Evolutionary conservation across 2,888 invertebrate species (phyloP).

Genomic region (Aleiodes alternator): DNA sequence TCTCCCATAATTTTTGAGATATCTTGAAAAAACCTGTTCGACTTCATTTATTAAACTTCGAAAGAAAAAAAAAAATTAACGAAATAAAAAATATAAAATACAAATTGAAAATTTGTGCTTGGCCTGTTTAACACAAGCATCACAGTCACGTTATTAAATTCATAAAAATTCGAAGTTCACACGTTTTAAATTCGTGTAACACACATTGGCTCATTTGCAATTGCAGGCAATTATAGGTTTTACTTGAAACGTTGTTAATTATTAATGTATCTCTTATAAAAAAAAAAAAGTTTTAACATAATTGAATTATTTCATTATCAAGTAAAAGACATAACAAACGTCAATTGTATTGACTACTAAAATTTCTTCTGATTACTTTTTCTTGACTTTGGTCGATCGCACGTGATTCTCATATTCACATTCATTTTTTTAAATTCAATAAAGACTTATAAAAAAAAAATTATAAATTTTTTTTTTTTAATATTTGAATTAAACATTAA

Average conservation of each 20-base stretch:
- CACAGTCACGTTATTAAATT: constrained; percentile 55
- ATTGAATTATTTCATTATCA: background rate
- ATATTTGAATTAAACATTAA: background rate
- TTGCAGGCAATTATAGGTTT: constrained; percentile 37
- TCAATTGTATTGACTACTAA: constrained; percentile 14
- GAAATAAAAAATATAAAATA: constrained; percentile 2
- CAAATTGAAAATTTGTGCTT: constrained; percentile 45
- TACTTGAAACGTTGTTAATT: background rate
- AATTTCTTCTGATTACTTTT: background rate
- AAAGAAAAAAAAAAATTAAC: background rate
- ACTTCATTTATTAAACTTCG: background rate
- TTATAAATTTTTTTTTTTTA: background rate
- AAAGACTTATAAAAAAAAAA: background rate
- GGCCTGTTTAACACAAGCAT: constrained; percentile 52
- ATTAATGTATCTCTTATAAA: too few relatives aligned
- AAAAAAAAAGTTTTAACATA: too few relatives aligned
- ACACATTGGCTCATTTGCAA: constrained; percentile 34
- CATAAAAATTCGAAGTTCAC: constrained; percentile 46
- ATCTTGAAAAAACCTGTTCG: constrained; percentile 2
- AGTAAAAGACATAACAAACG: constrained; percentile 34
- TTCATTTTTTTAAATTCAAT: background rate
- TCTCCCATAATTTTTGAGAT: too few relatives aligned
- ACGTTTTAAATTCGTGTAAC: constrained; percentile 17
- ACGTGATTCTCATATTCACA: constrained; percentile 7
- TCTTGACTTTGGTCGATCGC: constrained; percentile 13